Evolutionary conservation across 2,888 invertebrate species (phyloP).

Genomic region (Frankliniella fusca): DNA sequence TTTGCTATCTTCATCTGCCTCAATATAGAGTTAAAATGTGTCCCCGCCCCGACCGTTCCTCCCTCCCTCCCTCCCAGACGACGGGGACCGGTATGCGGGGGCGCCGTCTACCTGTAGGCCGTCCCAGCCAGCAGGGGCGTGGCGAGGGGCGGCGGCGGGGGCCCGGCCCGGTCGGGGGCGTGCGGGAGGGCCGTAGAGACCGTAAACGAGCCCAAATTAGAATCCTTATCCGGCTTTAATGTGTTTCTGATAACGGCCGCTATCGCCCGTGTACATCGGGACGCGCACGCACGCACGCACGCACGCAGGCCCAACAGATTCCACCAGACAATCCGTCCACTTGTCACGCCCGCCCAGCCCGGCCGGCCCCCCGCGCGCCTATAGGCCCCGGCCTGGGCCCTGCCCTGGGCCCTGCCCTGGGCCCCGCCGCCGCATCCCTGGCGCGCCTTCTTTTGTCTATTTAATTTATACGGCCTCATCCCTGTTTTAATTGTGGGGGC

Average conservation of each 20-base stretch:
- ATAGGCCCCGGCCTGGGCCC: no score
- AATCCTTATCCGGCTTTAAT: slow-evolving; percentile 3
- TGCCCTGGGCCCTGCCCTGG: not conserved
- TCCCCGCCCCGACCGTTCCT: no score
- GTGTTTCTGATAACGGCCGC: slow-evolving; percentile 4
- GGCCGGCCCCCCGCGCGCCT: not conserved
- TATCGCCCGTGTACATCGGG: not conserved
- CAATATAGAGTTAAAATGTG: no score
- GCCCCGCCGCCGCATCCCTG: not conserved
- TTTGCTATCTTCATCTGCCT: no score
- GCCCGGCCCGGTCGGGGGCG: no score
- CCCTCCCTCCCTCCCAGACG: no score
- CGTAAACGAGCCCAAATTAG: slow-evolving; percentile 20
- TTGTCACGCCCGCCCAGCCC: not conserved
- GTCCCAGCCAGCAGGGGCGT: not conserved
- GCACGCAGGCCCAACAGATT: not conserved
- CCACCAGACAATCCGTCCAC: no score
- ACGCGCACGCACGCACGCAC: not conserved
- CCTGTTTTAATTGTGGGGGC: not conserved
- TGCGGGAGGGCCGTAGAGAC: not conserved
- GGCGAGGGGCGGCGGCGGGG: no score
- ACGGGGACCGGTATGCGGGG: not conserved
- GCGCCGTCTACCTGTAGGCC: not conserved
- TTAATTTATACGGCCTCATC: not conserved
- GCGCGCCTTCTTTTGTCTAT: not conserved